A percentile compares a stretch with the other conserved stretches of the same genome.
phyloP scores from a whole-genome alignment of 2,888 invertebrate genomes.

The Entomobrya proxima region DNA sequence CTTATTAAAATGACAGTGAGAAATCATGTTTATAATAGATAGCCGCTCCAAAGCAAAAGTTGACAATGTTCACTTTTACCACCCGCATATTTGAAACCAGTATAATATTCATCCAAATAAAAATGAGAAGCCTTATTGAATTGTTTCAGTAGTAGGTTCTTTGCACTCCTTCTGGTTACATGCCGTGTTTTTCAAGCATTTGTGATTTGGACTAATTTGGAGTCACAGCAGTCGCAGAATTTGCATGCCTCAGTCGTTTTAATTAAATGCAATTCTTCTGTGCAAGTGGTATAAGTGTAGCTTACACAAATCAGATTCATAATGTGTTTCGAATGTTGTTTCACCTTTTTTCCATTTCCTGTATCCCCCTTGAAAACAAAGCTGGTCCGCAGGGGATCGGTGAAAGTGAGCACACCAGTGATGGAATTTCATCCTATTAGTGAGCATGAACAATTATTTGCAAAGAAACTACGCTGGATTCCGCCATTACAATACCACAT shows the following conservation, averaged over 20 bases:
- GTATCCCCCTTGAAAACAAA: neutral
- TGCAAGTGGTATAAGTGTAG: neutral
- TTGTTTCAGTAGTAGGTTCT: too few species aligned
- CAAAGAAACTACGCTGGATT: slow-evolving; percentile 68
- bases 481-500: slow-evolving; percentile 31
- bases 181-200: too few species aligned
- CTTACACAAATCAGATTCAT: neutral
- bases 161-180: too few species aligned
- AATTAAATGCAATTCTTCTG: neutral
- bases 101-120: too few species aligned
- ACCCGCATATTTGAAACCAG: too few species aligned
- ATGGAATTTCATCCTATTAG: slow-evolving; percentile 71
- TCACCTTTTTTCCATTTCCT: slow-evolving; percentile 8
- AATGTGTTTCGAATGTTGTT: slow-evolving; percentile 62
- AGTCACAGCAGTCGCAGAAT: too few species aligned
- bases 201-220: too few species aligned
- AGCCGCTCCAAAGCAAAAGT: neutral
- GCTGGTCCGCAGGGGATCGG: slow-evolving; percentile 33
- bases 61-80: slow-evolving; percentile 43
- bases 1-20: slow-evolving; percentile 57
- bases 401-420: slow-evolving; percentile 72
- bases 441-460: slow-evolving; percentile 70
- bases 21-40: slow-evolving; percentile 49
- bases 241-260: too few species aligned
- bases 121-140: too few species aligned